Percentiles rank a stretch among this genome's conserved stretches.
Evolutionary conservation across 1,140 invertebrate genomes (phyloP).

Genomic region (Octopus bimaculoides): DNA sequence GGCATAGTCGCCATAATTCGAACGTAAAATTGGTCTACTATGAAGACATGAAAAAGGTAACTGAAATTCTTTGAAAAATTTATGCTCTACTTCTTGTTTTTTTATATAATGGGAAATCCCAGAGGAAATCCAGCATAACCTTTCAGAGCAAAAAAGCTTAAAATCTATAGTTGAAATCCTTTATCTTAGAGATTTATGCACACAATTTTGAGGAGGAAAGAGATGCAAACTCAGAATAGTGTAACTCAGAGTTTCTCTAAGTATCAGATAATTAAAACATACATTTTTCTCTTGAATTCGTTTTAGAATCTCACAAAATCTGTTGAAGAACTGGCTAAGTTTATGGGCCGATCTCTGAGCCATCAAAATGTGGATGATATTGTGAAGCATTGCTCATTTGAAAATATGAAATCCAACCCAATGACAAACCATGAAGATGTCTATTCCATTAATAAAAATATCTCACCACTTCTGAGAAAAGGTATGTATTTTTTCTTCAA

Average conservation of each 20-base stretch:
- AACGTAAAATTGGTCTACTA: conserved; percentile 81
- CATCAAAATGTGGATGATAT: conserved; percentile 45
- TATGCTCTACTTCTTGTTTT: too few species aligned
- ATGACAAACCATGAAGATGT: conserved; percentile 67
- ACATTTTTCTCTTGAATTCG: background rate
- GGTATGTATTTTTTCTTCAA: conserved; percentile 24
- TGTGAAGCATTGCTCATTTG: conserved; percentile 58
- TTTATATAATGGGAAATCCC: too few species aligned
- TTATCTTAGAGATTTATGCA: too few species aligned
- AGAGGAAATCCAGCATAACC: too few species aligned
- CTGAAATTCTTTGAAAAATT: background rate
- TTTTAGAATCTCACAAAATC: conserved; percentile 32
- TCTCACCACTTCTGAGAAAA: conserved; percentile 49
- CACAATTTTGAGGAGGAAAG: too few species aligned
- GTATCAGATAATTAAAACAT: background rate
- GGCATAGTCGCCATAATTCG: conserved; percentile 70
- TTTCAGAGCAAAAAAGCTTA: too few species aligned
- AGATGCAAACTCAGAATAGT: too few species aligned
- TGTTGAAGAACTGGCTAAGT: conserved; percentile 53
- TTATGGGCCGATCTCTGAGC: conserved; percentile 55
- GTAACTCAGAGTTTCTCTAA: too few species aligned
- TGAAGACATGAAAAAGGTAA: conserved; percentile 65
- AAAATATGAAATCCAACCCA: conserved; percentile 70
- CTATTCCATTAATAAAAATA: conserved; percentile 47
- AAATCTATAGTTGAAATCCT: too few species aligned